Percentiles rank a stretch among this genome's conserved stretches.
phyloP scores from a whole-genome alignment of 2,113 vertebrate genomes.

The Procapra przewalskii region DNA sequence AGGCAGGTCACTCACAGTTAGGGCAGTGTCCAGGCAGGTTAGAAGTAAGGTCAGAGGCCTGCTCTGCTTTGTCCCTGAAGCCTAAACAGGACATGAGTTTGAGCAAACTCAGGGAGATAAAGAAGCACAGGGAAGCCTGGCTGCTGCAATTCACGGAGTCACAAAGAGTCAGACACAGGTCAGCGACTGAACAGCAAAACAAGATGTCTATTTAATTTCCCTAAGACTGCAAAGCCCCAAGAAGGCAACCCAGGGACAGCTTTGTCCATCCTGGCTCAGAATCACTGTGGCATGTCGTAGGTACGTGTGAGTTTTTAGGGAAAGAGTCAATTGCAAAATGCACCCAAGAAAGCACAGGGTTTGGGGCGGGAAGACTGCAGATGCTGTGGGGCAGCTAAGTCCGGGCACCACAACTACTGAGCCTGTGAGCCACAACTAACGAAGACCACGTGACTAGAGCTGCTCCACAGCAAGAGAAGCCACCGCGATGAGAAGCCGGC shows the following conservation, averaged over 20 bases:
- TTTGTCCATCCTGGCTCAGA: background rate
- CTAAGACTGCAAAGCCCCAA: background rate
- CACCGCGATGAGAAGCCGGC: fast-evolving
- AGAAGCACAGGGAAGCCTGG: background rate
- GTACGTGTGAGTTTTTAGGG: background rate
- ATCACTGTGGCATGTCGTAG: background rate
- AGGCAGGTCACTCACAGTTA: background rate
- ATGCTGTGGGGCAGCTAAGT: background rate
- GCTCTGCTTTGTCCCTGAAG: background rate
- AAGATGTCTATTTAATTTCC: background rate
- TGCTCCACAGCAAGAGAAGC: background rate
- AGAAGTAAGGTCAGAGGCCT: background rate
- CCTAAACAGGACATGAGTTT: background rate
- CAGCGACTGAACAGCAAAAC: background rate
- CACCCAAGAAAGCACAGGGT: background rate
- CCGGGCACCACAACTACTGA: fast-evolving
- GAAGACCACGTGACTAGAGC: background rate
- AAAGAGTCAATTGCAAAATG: background rate
- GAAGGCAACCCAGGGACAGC: background rate
- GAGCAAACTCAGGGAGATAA: background rate
- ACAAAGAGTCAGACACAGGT: background rate
- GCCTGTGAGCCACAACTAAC: fast-evolving
- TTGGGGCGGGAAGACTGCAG: background rate
- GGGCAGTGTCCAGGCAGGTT: background rate
- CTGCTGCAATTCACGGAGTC: background rate